Evolutionary conservation across 2,797 vertebrate genomes (phyloP).

Genomic region (Neosilurus mollespiculum): DNA sequence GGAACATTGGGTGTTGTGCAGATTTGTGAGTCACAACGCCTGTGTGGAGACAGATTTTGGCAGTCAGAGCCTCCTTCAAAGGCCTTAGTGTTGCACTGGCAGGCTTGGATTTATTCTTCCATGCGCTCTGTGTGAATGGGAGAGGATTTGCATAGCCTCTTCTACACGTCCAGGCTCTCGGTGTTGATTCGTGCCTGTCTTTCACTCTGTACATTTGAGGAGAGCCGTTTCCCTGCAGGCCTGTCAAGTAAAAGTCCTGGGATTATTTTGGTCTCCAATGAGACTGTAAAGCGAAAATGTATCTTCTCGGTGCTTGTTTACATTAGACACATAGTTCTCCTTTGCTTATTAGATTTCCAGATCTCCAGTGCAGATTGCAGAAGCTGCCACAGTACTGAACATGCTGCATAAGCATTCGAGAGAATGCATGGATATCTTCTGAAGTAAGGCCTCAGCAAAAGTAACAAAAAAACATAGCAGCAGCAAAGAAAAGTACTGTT

Average conservation of each 20-base stretch:
- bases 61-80: slow-evolving; percentile 56
- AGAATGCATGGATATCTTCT: background rate
- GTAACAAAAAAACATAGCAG: background rate
- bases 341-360: slow-evolving; percentile 46
- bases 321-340: slow-evolving; percentile 44
- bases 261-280: slow-evolving; percentile 53
- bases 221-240: slow-evolving; percentile 50
- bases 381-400: slow-evolving; percentile 29
- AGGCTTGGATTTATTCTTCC: slow-evolving; percentile 41
- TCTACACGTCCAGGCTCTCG: slow-evolving; percentile 22
- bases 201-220: slow-evolving; percentile 27
- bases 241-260: slow-evolving; percentile 48
- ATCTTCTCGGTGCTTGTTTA: slow-evolving; percentile 52
- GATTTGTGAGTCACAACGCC: slow-evolving; percentile 50
- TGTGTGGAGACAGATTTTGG: slow-evolving; percentile 49
- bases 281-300: slow-evolving; percentile 29
- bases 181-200: slow-evolving; percentile 1
- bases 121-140: slow-evolving; percentile 41
- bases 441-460: background rate
- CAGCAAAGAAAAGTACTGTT: background rate
- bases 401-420: background rate
- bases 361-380: slow-evolving; percentile 41
- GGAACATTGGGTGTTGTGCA: slow-evolving; percentile 46
- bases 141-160: slow-evolving; percentile 56
- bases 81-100: slow-evolving; percentile 48